Base-by-base conservation (phyloP, 2,113 vertebrate genomes). In the Erpornis zantholeuca region DNA sequence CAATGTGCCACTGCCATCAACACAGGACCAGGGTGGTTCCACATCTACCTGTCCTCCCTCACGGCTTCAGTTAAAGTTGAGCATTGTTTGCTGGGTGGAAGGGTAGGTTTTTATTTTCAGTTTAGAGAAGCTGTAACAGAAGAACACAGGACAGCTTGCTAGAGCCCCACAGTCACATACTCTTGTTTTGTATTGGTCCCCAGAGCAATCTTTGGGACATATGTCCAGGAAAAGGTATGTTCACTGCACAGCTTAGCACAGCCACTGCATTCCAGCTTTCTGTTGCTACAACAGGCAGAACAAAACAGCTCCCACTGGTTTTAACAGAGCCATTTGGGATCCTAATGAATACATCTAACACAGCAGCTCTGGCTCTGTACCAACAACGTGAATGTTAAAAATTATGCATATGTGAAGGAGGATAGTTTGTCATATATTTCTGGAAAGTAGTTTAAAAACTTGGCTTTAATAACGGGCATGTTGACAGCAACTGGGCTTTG, bases 391-490 rank as follows among this genome's bases (percentile, higher is more conserved):
- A 82, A 93, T 92, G 93, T 95, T 93, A 96, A 94, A 85, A 96
- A 96, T 92, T 96, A 95, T 75, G 88, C 36, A 57, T 95, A 80
- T 93, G 76, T 84, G 92, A 95, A 83, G 35, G 40, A 88, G 40
- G 19, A 56, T n/a, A 95, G 82, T 96, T 96, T 92, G 82, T 92
- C 88, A 88, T 96, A 65, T 75, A 78, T 92, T 96, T 96, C 86
- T 97, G 96, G 93, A 94, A 97, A 92, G 85, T 35, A 92, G 92
- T 96, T 93, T 86, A 92, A 93, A 97, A 96, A 93, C 69, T 96
- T 96, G 94, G 92, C 90, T 95, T 94, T 90, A 92, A 92, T 90
- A 96, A 88, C 33, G 28, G 64, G 36, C 68, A 88, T 84, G 96
- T 35, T 93, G 93, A 96, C 94, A 96, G 90, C 82, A 90, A 96